A percentile compares a stretch with the other conserved stretches of the same genome.
Conservation (phyloP, 2,888 invertebrate genomes). For the Eumacrocentrus americanus region DNA sequence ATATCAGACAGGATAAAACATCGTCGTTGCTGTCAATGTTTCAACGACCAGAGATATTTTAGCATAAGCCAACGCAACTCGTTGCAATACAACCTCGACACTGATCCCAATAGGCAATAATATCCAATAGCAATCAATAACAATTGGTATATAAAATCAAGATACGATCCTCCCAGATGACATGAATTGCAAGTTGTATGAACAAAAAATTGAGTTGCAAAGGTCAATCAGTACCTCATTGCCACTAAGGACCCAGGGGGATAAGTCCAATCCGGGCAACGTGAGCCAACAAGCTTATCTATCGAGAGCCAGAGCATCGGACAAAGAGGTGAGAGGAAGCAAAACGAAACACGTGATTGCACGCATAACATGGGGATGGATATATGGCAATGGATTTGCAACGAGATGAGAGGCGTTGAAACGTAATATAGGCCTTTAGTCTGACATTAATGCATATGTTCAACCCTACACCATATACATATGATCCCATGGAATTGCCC, state of each 20-base stretch:
- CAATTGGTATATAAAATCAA: too few species aligned
- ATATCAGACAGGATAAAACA: constrained; percentile 6
- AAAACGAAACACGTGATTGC: constrained; percentile 13
- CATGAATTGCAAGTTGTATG: not conserved
- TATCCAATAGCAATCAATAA: too few species aligned
- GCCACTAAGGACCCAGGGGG: not conserved
- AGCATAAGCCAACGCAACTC: constrained; percentile 8
- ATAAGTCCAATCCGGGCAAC: constrained; percentile 8
- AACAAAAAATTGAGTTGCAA: not conserved
- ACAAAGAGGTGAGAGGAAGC: not conserved
- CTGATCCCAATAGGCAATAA: constrained; percentile 19
- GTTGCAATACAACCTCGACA: constrained; percentile 24
- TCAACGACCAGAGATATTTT: constrained; percentile 13
- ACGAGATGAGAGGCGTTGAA: not conserved
- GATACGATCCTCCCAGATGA: not conserved
- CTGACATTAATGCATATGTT: too few species aligned
- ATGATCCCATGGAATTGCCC: too few species aligned
- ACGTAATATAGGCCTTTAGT: not conserved
- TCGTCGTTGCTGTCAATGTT: constrained; percentile 15
- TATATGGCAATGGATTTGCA: not conserved
- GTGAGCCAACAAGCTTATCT: constrained; percentile 9
- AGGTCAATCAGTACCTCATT: not conserved
- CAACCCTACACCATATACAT: too few species aligned
- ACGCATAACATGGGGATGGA: constrained; percentile 12
- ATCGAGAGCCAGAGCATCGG: constrained; percentile 1